Evolutionary conservation across 1,140 invertebrate genomes (phyloP).

Genomic region (Cotesia chilonis): DNA sequence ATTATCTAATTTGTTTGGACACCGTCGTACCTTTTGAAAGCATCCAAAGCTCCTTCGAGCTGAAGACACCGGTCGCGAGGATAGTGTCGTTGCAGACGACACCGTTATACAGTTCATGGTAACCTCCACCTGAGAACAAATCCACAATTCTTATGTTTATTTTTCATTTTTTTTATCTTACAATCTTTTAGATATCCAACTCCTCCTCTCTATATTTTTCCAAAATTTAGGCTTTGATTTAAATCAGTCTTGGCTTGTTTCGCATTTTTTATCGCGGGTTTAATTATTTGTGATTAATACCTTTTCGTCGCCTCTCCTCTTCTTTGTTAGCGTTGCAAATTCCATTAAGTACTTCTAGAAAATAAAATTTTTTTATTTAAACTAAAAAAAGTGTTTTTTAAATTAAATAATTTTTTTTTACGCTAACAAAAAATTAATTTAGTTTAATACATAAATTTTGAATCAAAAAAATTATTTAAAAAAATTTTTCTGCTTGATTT

Average conservation of each 20-base stretch:
- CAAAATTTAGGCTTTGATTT: neutral
- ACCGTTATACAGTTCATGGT: slow-evolving; percentile 97
- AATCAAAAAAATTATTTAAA: too few relatives aligned
- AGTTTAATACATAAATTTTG: too few relatives aligned
- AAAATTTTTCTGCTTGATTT: too few relatives aligned
- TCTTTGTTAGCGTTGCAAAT: slow-evolving; percentile 79
- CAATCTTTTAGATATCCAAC: neutral
- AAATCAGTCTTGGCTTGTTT: neutral
- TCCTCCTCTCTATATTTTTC: too few relatives aligned
- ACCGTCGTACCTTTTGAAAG: slow-evolving; percentile 88
- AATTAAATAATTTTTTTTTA: too few relatives aligned
- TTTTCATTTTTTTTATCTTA: slow-evolving; percentile 9
- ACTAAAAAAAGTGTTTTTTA: too few relatives aligned
- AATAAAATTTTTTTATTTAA: slow-evolving; percentile 47
- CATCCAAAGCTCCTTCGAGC: slow-evolving; percentile 96
- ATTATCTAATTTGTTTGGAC: slow-evolving; percentile 30
- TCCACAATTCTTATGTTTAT: slow-evolving; percentile 64
- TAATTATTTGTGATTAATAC: slow-evolving; percentile 61
- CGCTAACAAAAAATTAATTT: too few relatives aligned
- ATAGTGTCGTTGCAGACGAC: slow-evolving; percentile 98
- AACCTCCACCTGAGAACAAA: slow-evolving; percentile 78
- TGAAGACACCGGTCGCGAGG: slow-evolving; percentile 97
- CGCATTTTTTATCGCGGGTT: neutral
- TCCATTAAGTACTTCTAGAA: slow-evolving; percentile 86
- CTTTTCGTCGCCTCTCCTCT: slow-evolving; percentile 82